Evolutionary conservation across 1,140 invertebrate species (phyloP).

Genomic region (Saccostrea cuccullata): DNA sequence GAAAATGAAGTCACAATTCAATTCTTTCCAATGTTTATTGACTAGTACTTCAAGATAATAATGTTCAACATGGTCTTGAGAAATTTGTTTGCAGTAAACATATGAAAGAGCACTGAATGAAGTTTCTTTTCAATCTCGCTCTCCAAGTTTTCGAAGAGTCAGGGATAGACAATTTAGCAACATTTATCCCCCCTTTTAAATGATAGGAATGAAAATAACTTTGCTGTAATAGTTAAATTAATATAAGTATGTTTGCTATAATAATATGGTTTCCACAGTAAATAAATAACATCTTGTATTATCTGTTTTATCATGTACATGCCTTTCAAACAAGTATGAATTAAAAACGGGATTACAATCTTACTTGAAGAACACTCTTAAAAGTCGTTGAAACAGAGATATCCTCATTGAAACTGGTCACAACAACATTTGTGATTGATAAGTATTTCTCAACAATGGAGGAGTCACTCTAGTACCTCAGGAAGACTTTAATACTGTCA

Average conservation of each 20-base stretch:
- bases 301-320: background rate
- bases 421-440: constrained; percentile 4
- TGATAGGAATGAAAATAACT: too few species aligned
- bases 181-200: too few species aligned
- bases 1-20: too few species aligned
- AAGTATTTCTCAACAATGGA: background rate
- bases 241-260: too few species aligned
- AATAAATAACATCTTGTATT: background rate
- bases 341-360: background rate
- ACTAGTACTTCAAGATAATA: too few species aligned
- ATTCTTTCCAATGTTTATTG: too few species aligned
- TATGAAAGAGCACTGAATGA: background rate
- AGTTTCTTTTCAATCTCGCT: background rate
- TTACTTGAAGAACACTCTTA: constrained; percentile 3
- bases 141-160: background rate
- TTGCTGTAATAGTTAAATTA: too few species aligned
- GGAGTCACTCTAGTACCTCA: background rate
- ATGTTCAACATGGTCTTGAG: too few species aligned
- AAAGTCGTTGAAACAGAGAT: background rate
- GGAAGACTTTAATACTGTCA: constrained; percentile 3
- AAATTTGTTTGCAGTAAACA: background rate
- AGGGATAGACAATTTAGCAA: too few species aligned
- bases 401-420: background rate
- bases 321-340: background rate
- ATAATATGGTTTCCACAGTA: background rate